phyloP scores from a whole-genome alignment of 2,113 vertebrate species.

The Sinocyclocheilus rhinocerous region DNA sequence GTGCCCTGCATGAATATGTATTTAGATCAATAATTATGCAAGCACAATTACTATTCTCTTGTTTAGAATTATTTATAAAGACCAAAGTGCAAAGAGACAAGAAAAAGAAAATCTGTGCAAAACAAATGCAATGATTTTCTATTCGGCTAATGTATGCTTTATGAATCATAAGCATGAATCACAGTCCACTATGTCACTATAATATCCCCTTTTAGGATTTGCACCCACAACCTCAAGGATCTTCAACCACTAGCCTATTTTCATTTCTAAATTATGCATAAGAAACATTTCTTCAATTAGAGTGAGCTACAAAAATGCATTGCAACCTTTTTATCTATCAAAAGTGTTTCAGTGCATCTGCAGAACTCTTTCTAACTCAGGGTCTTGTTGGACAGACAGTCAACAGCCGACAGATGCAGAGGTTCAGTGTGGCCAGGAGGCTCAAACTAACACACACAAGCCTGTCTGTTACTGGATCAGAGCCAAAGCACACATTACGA shows the following conservation, averaged over 20 bases:
- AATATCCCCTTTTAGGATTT: background rate
- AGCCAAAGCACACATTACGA: slow-evolving; percentile 20
- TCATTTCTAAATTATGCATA: background rate
- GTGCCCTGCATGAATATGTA: background rate
- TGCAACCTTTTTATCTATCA: background rate
- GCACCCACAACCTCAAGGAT: background rate
- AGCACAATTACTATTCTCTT: background rate
- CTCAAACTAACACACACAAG: background rate
- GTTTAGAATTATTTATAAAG: background rate
- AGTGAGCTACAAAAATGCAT: background rate
- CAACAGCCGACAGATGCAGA: background rate
- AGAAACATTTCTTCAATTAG: background rate
- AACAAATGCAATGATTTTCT: background rate
- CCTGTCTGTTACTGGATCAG: slow-evolving; percentile 36
- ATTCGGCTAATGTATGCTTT: background rate
- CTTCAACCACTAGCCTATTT: background rate
- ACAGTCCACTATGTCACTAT: background rate
- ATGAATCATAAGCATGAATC: background rate
- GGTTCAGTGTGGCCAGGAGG: slow-evolving; percentile 27
- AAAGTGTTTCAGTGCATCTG: background rate
- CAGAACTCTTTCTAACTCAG: background rate
- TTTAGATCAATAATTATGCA: background rate
- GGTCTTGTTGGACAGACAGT: background rate
- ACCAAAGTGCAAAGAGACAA: too few relatives aligned
- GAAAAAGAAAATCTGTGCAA: too few relatives aligned